Evolutionary conservation across 2,888 invertebrate species (phyloP).

Genomic region (Nephrotoma flavescens): DNA sequence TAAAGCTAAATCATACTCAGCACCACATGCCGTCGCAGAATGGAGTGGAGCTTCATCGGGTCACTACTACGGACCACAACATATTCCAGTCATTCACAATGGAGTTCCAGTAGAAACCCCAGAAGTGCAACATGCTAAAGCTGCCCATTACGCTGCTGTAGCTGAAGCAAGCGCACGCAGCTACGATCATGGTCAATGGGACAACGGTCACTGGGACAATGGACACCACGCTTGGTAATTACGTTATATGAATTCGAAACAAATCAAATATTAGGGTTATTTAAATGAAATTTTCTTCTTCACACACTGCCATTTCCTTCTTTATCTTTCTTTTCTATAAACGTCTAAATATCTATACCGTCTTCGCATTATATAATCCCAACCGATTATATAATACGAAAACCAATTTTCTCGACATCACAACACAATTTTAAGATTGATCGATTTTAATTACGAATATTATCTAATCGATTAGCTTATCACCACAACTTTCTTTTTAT

Average conservation of each 20-base stretch:
- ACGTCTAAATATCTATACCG: not conserved
- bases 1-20: not conserved
- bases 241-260: not conserved
- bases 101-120: conserved; percentile 37
- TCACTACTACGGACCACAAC: conserved; percentile 27
- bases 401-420: not conserved
- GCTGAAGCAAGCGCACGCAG: conserved; percentile 24
- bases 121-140: conserved; percentile 34
- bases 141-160: conserved; percentile 29
- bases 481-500: not conserved
- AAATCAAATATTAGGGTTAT: not conserved
- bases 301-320: not conserved
- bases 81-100: conserved; percentile 33
- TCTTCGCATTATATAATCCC: not conserved
- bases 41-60: not conserved
- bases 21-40: not conserved
- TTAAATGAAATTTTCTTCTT: not conserved
- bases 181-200: conserved; percentile 19
- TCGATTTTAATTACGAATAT: not conserved
- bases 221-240: conserved; percentile 12
- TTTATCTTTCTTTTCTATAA: not conserved
- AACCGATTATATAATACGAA: not conserved
- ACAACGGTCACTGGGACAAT: conserved; percentile 20
- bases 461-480: not conserved
- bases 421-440: not conserved